These are phyloP conservation scores for Liolophura sinensis DNA, from an alignment of 1,140 invertebrate genomes.

Conservation along the genomic window DNA sequence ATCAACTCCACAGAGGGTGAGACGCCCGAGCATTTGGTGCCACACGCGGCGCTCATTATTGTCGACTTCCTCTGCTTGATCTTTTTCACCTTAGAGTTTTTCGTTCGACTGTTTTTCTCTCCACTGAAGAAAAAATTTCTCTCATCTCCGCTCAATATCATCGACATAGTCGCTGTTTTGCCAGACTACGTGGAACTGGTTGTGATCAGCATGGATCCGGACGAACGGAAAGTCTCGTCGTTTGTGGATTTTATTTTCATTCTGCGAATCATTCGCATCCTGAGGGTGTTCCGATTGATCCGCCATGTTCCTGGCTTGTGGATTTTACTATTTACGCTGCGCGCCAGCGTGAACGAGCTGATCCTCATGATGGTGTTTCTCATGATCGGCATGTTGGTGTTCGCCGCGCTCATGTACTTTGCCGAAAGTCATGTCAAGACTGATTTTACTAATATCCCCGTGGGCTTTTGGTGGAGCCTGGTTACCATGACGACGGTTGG, in stretches of 20 bases:
- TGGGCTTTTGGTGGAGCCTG: conserved; percentile 92
- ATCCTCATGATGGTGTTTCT: conserved; percentile 97
- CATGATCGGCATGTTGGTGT: conserved; percentile 98
- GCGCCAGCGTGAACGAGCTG: conserved; percentile 97
- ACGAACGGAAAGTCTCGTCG: conserved; percentile 8
- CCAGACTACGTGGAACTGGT: conserved; percentile 51
- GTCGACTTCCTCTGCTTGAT: conserved; percentile 51
- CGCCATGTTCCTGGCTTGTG: conserved; percentile 94
- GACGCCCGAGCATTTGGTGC: conserved; percentile 12
- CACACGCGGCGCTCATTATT: conserved; percentile 25
- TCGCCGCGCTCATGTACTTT: conserved; percentile 82
- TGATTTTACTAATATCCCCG: conserved; percentile 76
- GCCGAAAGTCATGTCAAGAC: conserved; percentile 20
- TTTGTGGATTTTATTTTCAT: conserved; percentile 24
- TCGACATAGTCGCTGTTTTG: conserved; percentile 59
- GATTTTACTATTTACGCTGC: conserved; percentile 95
- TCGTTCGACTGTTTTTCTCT: conserved; percentile 47
- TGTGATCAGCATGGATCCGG: conserved; percentile 15
- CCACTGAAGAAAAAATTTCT: conserved; percentile 54
- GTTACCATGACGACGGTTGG: conserved; percentile 97
- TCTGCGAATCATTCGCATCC: conserved; percentile 34
- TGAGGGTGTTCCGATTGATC: conserved; percentile 47
- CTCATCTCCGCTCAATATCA: conserved; percentile 55
- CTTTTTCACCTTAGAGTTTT: conserved; percentile 59
- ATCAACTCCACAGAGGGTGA: background rate